Base-by-base conservation (phyloP, 2,113 vertebrate genomes). In the Forbesichthys agassizii region DNA sequence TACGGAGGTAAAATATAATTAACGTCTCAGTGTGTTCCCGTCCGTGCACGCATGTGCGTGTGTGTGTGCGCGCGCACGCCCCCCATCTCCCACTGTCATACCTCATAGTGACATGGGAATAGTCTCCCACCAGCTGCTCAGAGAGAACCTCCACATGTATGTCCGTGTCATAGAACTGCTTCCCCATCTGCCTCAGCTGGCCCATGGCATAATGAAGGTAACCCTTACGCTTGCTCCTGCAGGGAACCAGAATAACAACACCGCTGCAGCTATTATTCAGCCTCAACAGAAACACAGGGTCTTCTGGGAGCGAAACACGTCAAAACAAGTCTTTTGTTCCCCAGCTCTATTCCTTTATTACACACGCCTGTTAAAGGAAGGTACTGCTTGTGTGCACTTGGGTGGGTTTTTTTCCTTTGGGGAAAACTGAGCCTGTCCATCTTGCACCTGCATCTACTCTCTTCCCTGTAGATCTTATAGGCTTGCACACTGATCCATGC, bases 141-240 rank as follows among this genome's bases (percentile, higher is more conserved):
- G 91, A 91, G 73, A 93, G 71, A 73, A 93, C 91, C 75, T 93
- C 92, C 75, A 93, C 91, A 14, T 91, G 88, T 66, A 93, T 93
- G 83, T 93, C 90, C 0, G 89, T 91, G 84, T 93, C 90, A 0
- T 93, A 92, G 85, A 93, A 93, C 78, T 93, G 92, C 52, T 92
- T 93, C 20, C 91, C 88, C 91, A 93, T 93, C 88, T 93, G 92
- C 67, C 90, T 83, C 57, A 93, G 88, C 79, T 93, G 90, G 12
- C 92, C 92, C 92, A 92, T 93, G 81, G 91, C 92, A 2, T 93
- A 93, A 79, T 93, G 90, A 65, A 93, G 81, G 78, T 92, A 92
- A 20, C 88, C 91, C 75, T 93, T 92, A 33, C 86, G 72, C 12
- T 93, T 93, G 71, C 91, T 93, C 90, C 92, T 93, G 76, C 46